These are phyloP conservation scores for Marcusenius ussheri DNA, from an alignment of 2,113 vertebrate genomes.

Conservation along the genomic window DNA sequence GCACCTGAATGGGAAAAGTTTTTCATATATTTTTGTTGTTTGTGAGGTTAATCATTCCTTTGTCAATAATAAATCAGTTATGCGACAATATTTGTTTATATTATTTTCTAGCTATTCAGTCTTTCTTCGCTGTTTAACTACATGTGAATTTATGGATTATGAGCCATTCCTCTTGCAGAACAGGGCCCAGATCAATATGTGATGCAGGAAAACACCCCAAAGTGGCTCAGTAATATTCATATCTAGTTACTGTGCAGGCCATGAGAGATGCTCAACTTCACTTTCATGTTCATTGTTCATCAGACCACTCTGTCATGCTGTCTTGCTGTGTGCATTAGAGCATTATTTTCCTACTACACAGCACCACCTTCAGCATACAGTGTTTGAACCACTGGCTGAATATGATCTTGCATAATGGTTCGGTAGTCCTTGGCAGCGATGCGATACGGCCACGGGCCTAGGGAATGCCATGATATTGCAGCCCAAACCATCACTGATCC, in stretches of 20 bases:
- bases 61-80: neutral
- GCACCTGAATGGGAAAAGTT: neutral
- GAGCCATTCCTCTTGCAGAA: neutral
- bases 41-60: neutral
- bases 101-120: neutral
- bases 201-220: neutral
- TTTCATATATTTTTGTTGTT: neutral
- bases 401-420: neutral
- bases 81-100: neutral
- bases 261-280: neutral
- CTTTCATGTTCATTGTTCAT: neutral
- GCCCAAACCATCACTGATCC: neutral
- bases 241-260: neutral
- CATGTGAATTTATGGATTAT: neutral
- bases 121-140: neutral
- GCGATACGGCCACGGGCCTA: neutral
- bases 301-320: neutral
- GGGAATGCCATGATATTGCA: neutral
- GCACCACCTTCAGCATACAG: neutral
- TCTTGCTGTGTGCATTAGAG: neutral
- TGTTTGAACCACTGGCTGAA: neutral
- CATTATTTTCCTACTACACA: neutral
- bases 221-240: neutral
- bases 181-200: neutral
- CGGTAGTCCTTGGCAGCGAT: neutral